Evolutionary conservation across 2,797 vertebrate genomes (phyloP), one percentile per base, ranked within the genome.

Genomic region (Ceyx erithaca): DNA sequence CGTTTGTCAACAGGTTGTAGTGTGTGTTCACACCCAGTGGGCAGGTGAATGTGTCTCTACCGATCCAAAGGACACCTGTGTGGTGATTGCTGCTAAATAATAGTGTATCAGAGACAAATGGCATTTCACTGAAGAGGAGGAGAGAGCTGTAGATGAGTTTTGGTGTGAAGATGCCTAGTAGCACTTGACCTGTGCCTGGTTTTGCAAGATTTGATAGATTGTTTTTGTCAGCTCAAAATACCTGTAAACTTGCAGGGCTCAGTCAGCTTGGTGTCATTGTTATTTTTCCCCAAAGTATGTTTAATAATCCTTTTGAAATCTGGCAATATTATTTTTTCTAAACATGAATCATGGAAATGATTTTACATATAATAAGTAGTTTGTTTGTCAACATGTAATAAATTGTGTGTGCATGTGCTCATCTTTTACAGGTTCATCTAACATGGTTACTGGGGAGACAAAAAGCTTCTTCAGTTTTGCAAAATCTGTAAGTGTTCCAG

Each of bases 391-490:
- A 33, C 58, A 16, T 58, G 41, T 71, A 51, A 14, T 70, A 61
- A 64, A 18, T 26, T 43, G 5, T 57, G 21, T 89, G 18, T 84
- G 57, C 48, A 48, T 37, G 30, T 85, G 15, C 23, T 90, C 28
- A 26, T 96, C 57, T 83, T 97, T 98, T 98, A 67, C 98, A 99
- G 99, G 99, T 94, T 99, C 99, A 20, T 99, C 99, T 96, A 99
- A 99, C 97, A 99, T 99, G 98, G 99, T 99, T 93, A 99, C 99
- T 75, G 99, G 99, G 94, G 99, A 99, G 97, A 99, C 99, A 96
- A 99, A 99, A 98, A 99, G 99, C 98, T 99, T 99, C 98, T 99
- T 99, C 97, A 99, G 99, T 98, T 99, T 99, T 97, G 99, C 99
- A 91, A 99, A 99, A 98, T 99, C 99, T 68, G 99, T 99, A 97